A percentile compares a stretch with the other conserved stretches of the same genome.
Evolutionary conservation across 2,113 vertebrate species (phyloP).

Genomic region (Hyperopisus bebe): DNA sequence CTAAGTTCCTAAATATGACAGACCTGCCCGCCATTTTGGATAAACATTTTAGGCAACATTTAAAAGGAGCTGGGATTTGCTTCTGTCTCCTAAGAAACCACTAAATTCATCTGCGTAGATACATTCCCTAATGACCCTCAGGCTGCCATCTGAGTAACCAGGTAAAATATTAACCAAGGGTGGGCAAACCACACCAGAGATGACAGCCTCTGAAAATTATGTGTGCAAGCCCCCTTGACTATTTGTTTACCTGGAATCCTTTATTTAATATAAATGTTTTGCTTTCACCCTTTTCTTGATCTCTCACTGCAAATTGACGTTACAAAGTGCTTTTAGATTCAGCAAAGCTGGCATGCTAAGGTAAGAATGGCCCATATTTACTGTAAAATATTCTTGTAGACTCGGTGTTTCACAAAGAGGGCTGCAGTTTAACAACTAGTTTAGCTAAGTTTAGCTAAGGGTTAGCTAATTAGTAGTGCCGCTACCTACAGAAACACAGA

Average conservation of each 20-base stretch:
- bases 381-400: not conserved
- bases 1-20: not conserved
- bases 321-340: not conserved
- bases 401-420: not conserved
- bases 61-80: not conserved
- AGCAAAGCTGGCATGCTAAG: not conserved
- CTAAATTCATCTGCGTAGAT: not conserved
- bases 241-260: not conserved
- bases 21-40: not conserved
- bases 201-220: not conserved
- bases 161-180: not conserved
- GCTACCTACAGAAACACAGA: constrained; percentile 36
- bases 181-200: not conserved
- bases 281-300: not conserved
- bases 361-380: not conserved
- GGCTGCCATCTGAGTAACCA: not conserved
- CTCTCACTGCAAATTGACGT: not conserved
- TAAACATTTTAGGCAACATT: not conserved
- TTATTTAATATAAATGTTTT: not conserved
- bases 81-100: not conserved
- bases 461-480: constrained; percentile 6
- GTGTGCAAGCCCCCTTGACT: not conserved
- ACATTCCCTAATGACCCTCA: not conserved
- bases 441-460: not conserved
- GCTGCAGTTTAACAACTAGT: not conserved